Evolutionary conservation across 2,113 vertebrate genomes (phyloP), one percentile per base, ranked within the genome.

Genomic region (Carassius auratus): DNA sequence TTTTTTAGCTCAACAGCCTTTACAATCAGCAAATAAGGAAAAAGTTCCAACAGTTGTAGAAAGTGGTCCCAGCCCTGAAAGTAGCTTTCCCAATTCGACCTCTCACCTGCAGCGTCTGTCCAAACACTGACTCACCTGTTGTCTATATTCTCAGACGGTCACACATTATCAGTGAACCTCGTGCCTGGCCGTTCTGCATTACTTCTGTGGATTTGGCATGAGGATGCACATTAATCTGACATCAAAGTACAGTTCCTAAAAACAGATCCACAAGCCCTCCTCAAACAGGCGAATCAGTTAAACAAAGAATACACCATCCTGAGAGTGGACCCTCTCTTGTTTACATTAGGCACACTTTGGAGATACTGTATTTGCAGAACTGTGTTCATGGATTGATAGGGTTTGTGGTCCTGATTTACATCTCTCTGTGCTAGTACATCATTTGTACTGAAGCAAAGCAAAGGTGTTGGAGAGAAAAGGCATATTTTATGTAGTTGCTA

Each of bases 101-200:
- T 85, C 86, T 75, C 73, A 66, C 83, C 84, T 66, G 8, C 78
- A 62, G 62, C 21, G 64, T 76, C 86, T 89, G 88, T 91, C 87
- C 86, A 48, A 92, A 89, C 89, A 68, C 64, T 7, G 23, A 1
- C 78, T 94, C 93, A 93, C 91, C 93, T 91, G 92, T 92, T 90
- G 88, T 90, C 88, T 79, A 14, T 86, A 79, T 71, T 90, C 86
- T 85, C 88, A 85, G 62, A 48, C 81, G 23, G 79, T 3, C 86
- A 77, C 84, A 85, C 87, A 66, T 83, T 86, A 86, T 81, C 76
- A 71, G 73, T 23, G 66, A 88, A 86, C 84, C 74, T 55, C 86
- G 85, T 86, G 87, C 90, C 88, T 83, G 85, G 50, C 84, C 91
- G 86, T 86, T 84, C 81, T 76, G 76, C 21, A 5, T 73, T 77